Conservation (phyloP, 2,888 invertebrate species). For the Limenitis camilla region DNA sequence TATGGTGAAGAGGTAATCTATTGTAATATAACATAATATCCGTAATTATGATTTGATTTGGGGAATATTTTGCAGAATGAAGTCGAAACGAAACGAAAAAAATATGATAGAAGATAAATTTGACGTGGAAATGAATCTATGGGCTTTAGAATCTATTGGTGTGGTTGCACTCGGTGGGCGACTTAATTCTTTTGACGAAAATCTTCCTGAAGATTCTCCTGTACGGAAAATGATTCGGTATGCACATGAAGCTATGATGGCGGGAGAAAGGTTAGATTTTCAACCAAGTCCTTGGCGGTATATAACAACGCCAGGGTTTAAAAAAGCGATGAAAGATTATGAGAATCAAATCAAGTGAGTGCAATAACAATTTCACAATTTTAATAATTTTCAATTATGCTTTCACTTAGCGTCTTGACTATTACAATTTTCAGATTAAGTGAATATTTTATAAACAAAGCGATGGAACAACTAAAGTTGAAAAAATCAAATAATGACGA, state of each 20-base stretch:
- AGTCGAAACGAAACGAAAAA: slow-evolving; percentile 58
- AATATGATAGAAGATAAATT: slow-evolving; percentile 74
- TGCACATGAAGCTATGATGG: slow-evolving; percentile 41
- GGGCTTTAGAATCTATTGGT: slow-evolving; percentile 76
- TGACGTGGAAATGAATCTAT: slow-evolving; percentile 72
- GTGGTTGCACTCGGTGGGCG: slow-evolving; percentile 55
- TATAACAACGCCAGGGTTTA: slow-evolving; percentile 40
- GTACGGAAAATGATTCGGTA: slow-evolving; percentile 45
- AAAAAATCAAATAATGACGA: slow-evolving; percentile 36
- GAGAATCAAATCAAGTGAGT: slow-evolving; percentile 42
- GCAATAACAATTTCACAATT: too few species aligned
- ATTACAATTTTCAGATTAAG: slow-evolving; percentile 30
- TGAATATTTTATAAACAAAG: slow-evolving; percentile 38
- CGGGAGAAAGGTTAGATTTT: slow-evolving; percentile 43
- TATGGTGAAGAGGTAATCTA: slow-evolving; percentile 46
- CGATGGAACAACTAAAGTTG: slow-evolving; percentile 35
- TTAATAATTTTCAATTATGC: background rate
- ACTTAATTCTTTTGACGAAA: slow-evolving; percentile 47
- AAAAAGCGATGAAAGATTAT: slow-evolving; percentile 38
- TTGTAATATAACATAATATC: background rate
- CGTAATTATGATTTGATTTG: background rate
- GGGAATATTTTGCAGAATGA: slow-evolving; percentile 56
- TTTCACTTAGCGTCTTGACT: background rate
- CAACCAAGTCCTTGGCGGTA: slow-evolving; percentile 46
- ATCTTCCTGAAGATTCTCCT: slow-evolving; percentile 47